Evolutionary conservation across 2,113 vertebrate genomes (phyloP).

Genomic region (Pluvialis apricaria): DNA sequence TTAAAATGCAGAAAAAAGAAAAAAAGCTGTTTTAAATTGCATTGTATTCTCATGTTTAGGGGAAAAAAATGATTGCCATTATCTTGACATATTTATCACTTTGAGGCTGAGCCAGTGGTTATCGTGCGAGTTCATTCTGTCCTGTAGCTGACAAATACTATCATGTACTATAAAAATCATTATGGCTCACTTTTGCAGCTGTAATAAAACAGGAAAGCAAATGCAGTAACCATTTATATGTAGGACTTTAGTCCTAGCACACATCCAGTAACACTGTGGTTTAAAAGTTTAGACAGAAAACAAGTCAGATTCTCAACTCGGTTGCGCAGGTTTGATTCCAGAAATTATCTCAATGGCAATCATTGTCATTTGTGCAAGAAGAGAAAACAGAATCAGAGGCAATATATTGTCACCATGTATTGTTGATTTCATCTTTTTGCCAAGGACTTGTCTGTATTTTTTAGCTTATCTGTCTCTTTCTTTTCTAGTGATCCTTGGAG

Average conservation of each 20-base stretch:
- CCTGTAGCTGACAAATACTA: conserved; percentile 59
- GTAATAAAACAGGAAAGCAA: conserved; percentile 46
- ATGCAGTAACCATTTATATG: conserved; percentile 28
- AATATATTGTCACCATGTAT: background rate
- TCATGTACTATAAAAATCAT: conserved; percentile 57
- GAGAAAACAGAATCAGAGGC: background rate
- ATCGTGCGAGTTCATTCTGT: conserved; percentile 44
- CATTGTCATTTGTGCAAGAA: background rate
- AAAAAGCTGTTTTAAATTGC: conserved; percentile 25
- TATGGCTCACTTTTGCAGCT: conserved; percentile 41
- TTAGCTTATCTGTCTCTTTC: background rate
- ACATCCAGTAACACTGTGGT: background rate
- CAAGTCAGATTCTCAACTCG: background rate
- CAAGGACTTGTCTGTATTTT: background rate
- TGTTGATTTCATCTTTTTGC: background rate
- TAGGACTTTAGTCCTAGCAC: background rate
- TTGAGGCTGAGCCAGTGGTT: conserved; percentile 36
- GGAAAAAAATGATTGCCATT: conserved; percentile 15
- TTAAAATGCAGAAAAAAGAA: conserved; percentile 28
- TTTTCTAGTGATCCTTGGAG: background rate
- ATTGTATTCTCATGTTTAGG: background rate
- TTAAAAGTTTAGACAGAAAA: background rate
- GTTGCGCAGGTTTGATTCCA: background rate
- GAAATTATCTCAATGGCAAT: background rate
- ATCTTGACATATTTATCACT: conserved; percentile 66